These are phyloP conservation scores for Metopia argyrocephala DNA, from an alignment of 2,888 invertebrate genomes.

Conservation along the genomic window DNA sequence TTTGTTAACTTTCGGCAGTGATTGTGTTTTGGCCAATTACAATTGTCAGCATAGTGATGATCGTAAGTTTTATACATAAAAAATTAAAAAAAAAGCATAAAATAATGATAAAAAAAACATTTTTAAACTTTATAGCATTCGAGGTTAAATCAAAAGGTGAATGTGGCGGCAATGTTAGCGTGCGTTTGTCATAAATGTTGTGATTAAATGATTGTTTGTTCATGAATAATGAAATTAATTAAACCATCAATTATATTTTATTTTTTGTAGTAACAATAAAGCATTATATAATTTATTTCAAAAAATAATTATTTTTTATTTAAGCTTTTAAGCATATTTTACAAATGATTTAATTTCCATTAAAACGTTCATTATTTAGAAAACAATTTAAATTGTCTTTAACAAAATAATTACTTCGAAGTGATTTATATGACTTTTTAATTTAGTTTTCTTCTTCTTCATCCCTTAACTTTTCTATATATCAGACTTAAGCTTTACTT, in stretches of 20 bases:
- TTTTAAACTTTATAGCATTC: constrained; percentile 67
- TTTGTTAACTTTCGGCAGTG: constrained; percentile 75
- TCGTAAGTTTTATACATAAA: constrained; percentile 70
- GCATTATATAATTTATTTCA: constrained; percentile 54
- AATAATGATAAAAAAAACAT: constrained; percentile 14
- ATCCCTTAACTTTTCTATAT: constrained; percentile 22
- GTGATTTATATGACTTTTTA: constrained; percentile 17
- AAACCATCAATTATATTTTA: constrained; percentile 7
- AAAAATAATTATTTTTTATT: constrained; percentile 30
- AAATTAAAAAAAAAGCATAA: neutral
- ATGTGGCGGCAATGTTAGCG: constrained; percentile 76
- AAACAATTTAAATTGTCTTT: constrained; percentile 11
- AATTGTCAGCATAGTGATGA: constrained; percentile 76
- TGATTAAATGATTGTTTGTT: neutral
- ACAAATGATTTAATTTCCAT: neutral
- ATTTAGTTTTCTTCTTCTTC: neutral
- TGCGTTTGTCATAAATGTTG: constrained; percentile 73
- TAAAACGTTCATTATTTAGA: neutral
- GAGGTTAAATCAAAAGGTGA: constrained; percentile 73
- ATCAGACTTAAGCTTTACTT: constrained; percentile 56
- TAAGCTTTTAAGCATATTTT: neutral
- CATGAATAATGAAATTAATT: neutral
- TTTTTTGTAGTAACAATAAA: constrained; percentile 56
- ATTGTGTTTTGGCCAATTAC: constrained; percentile 75
- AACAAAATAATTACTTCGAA: neutral